Evolutionary conservation across 1,140 invertebrate species (phyloP), one percentile per base, ranked within the genome.

Genomic region (Leptinotarsa texana): DNA sequence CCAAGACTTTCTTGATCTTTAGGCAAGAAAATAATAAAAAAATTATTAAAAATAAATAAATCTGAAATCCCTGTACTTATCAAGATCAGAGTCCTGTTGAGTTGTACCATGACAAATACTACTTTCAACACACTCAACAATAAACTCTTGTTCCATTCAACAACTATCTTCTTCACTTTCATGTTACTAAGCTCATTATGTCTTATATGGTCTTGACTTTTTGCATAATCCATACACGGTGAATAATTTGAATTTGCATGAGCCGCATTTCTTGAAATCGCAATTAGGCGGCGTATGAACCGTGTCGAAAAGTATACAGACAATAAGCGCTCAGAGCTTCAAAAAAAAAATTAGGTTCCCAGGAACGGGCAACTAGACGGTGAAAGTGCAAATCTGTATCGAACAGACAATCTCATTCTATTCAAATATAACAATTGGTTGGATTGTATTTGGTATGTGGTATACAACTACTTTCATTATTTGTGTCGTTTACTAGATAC

Each of bases 391-490:
- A 57, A 57, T 57, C 51, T 57, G 17, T 57, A 57, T 57, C 51
- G 51, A 57, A 57, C 51, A 57, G 51, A n/a, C 51, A 57, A 57
- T 57, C 51, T 57, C 51, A 57, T 57, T 57, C 51, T 57, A 57
- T 57, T 57, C 51, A 57, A 57, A 57, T 57, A 6, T 17, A 57
- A 57, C 51, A 57, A 57, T 57, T 18, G 51, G 51, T 18, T n/a
- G 17, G 51, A 57, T 57, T 57, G 51, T 57, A 17, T n/a, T 57
- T 57, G 51, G 51, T 57, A 57, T 57, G 51, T 15, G 4, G n/a
- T 57, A 18, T 57, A 57, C 51, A 57, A 57, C 33, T 11, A 42
- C 51, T 57, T 57, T 57, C 51, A 15, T 57, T 57, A 57, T 57
- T 57, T 57, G 15, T 57, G 0, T 57, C 51, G 51, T 57, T 57